phyloP scores from a whole-genome alignment of 2,797 vertebrate species.

The Coregonus suidteri region DNA sequence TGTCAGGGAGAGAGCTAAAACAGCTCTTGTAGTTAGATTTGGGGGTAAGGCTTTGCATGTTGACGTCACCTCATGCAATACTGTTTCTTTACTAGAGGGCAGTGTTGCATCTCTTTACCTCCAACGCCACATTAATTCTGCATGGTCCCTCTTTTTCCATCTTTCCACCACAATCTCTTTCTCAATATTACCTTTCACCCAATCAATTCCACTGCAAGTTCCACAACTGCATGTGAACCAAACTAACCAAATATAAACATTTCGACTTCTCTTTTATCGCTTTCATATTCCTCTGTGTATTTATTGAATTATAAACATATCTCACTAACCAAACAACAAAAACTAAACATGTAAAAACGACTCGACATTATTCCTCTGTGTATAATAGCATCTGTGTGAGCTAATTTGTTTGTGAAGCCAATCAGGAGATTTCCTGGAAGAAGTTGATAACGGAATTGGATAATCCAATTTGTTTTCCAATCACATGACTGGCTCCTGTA shows the following conservation, averaged over 20 bases:
- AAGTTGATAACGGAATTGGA: slow-evolving; percentile 3
- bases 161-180: slow-evolving; percentile 22
- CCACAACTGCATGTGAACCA: slow-evolving; percentile 30
- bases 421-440: slow-evolving; percentile 11
- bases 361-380: background rate
- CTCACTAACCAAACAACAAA: no score
- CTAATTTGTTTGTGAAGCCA: slow-evolving; percentile 28
- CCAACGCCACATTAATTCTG: slow-evolving; percentile 6
- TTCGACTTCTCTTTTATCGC: background rate
- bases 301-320: no score
- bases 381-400: background rate
- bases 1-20: background rate
- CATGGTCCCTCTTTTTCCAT: slow-evolving; percentile 14
- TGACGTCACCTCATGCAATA: slow-evolving; percentile 51
- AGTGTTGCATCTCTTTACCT: slow-evolving; percentile 27
- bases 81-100: slow-evolving; percentile 24
- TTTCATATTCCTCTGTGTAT: background rate
- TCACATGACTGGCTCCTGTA: background rate
- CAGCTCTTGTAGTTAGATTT: slow-evolving; percentile 27
- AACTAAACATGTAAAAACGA: no score
- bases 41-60: slow-evolving; percentile 79
- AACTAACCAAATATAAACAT: slow-evolving; percentile 42
- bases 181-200: slow-evolving; percentile 6
- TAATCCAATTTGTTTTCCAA: background rate
- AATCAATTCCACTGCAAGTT: slow-evolving; percentile 3